Base-by-base conservation (phyloP, 2,797 vertebrate genomes). In the Pogoniulus pusillus region DNA sequence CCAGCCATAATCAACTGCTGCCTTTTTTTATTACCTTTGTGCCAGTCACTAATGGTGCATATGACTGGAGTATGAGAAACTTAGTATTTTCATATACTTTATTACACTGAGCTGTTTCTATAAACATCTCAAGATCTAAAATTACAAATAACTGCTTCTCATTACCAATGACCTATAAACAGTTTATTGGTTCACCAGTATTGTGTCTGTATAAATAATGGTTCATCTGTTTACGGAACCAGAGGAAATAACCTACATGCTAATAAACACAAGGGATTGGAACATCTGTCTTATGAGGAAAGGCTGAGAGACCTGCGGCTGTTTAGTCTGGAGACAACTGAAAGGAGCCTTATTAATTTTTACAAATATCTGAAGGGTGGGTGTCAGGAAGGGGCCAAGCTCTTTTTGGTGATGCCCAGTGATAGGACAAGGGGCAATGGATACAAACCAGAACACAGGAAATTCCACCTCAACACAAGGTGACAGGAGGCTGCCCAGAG, bases 91-190 rank as follows among this genome's bases (percentile, higher is more conserved):
- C 62, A 88, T 87, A 68, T 87, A 91, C 30, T 85, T 90, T 94
- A 79, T 43, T 82, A 85, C 60, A 79, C 32, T 69, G n/a, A 41
- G 16, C 29, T 64, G 49, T 83, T 10, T 83, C 65, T 64, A 77
- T 82, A 93, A 96, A 89, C 58, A 83, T 78, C 62, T 85, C 59
- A 87, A 89, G 60, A 68, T 70, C 49, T 93, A 90, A 92, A 95
- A 89, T 92, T 88, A 82, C 62, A 93, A 83, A 73, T 94, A 95
- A 95, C 90, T 95, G 51, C 60, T 95, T 93, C 89, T 91, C 85
- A 77, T 94, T 95, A 96, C 47, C 68, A 96, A 88, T 71, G 66
- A 35, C 37, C 90, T 95, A 94, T 95, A 94, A 97, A 91, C 29
- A 81, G 57, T 80, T 96, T 91, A 96, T 87, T 93, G 58, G 66